These are phyloP conservation scores for Ichneumon xanthorius DNA, from an alignment of 2,888 invertebrate species.

Conservation along the genomic window DNA sequence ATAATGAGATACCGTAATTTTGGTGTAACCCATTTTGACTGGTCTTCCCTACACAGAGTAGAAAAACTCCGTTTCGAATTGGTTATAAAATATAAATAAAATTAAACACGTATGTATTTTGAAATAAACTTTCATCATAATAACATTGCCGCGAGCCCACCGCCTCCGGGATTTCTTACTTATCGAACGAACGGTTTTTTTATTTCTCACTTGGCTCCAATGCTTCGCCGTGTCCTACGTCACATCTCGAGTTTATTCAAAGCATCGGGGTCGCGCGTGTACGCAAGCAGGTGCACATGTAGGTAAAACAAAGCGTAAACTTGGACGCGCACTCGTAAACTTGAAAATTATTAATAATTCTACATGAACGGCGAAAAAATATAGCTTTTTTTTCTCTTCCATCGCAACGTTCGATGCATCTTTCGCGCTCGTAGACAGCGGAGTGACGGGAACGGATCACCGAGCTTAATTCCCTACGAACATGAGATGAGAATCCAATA, in stretches of 20 bases:
- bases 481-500: not conserved
- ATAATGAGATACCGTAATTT: too few species aligned
- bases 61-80: not conserved
- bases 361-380: not conserved
- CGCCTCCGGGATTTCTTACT: conserved; percentile 4
- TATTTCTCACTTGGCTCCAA: conserved; percentile 1
- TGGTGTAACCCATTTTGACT: too few species aligned
- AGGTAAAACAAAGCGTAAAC: conserved; percentile 6
- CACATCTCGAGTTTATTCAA: conserved; percentile 7
- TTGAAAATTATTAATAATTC: conserved; percentile 9
- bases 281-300: not conserved
- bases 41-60: not conserved
- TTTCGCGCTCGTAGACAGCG: not conserved
- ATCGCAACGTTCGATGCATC: not conserved
- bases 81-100: not conserved
- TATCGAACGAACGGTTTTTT: conserved; percentile 28
- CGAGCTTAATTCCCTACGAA: conserved; percentile 13
- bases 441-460: not conserved
- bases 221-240: conserved; percentile 1
- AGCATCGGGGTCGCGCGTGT: conserved; percentile 29
- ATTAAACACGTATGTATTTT: not conserved
- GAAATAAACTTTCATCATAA: not conserved
- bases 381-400: not conserved
- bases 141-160: not conserved
- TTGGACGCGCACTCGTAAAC: not conserved